Evolutionary conservation across 2,888 invertebrate species (phyloP).

Genomic region (Macrophya alboannulata): DNA sequence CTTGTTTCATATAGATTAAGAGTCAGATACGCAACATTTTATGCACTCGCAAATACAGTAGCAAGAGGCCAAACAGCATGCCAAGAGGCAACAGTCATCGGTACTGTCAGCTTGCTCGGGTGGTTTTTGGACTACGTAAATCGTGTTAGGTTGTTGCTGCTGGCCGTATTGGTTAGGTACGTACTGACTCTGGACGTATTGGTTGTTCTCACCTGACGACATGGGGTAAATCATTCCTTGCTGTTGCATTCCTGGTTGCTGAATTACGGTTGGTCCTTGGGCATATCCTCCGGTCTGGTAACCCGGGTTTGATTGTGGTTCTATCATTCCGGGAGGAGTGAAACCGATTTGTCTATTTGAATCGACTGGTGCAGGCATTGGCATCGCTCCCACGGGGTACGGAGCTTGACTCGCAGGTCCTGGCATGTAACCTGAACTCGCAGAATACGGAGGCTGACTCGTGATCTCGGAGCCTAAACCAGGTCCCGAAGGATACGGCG

Average conservation of each 20-base stretch:
- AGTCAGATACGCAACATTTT: neutral
- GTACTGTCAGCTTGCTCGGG: neutral
- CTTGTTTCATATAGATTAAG: neutral
- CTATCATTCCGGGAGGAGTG: slow-evolving; percentile 2
- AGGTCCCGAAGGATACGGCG: slow-evolving; percentile 31
- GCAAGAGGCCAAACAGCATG: neutral
- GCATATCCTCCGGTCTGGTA: neutral
- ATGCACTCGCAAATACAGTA: slow-evolving; percentile 24
- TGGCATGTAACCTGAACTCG: neutral
- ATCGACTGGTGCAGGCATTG: slow-evolving; percentile 29
- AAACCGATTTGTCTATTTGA: slow-evolving; percentile 36
- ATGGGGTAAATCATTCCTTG: neutral
- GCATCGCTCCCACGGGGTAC: slow-evolving; percentile 30
- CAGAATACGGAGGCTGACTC: neutral
- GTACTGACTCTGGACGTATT: slow-evolving; percentile 1
- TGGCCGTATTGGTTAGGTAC: neutral
- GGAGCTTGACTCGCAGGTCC: slow-evolving; percentile 12
- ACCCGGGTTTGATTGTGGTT: neutral
- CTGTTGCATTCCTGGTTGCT: neutral
- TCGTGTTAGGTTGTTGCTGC: neutral
- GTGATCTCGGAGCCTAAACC: slow-evolving; percentile 2
- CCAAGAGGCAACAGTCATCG: slow-evolving; percentile 11
- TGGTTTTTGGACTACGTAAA: slow-evolving; percentile 35
- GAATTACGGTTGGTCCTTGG: neutral
- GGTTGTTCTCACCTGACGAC: slow-evolving; percentile 15